These are phyloP conservation scores for Drosophila malerkotliana DNA, from an alignment of 1,140 invertebrate species.

Conservation along the genomic window DNA sequence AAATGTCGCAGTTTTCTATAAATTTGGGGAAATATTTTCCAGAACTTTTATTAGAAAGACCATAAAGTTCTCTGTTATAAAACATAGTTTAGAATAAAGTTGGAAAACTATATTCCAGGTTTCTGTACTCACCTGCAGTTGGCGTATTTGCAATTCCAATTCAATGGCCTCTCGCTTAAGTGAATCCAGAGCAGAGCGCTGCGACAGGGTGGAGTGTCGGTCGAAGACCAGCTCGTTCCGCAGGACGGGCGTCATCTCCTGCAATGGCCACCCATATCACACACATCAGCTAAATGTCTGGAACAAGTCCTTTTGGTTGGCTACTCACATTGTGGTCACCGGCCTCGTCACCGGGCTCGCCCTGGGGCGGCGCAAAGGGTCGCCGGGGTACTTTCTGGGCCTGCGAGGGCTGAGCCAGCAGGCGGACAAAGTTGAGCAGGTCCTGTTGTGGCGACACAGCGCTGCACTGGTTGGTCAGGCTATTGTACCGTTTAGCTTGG, in stretches of 20 bases:
- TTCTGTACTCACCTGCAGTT: constrained; percentile 86
- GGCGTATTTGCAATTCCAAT: constrained; percentile 93
- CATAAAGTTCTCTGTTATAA: no score
- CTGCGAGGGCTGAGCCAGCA: constrained; percentile 86
- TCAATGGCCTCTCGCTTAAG: constrained; percentile 92
- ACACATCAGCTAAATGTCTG: not conserved
- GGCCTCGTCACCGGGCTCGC: constrained; percentile 73
- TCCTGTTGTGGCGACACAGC: constrained; percentile 88
- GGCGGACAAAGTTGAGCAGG: constrained; percentile 89
- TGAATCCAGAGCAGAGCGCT: constrained; percentile 90
- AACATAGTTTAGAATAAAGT: no score
- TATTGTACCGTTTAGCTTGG: constrained; percentile 91
- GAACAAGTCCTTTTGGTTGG: not conserved
- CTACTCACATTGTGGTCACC: constrained; percentile 78
- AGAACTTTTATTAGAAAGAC: no score
- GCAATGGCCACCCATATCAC: constrained; percentile 26
- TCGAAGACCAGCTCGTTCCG: constrained; percentile 94
- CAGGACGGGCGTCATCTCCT: constrained; percentile 88
- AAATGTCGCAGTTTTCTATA: not conserved
- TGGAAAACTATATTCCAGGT: not conserved
- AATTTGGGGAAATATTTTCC: not conserved
- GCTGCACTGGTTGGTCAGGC: constrained; percentile 88
- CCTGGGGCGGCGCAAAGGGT: constrained; percentile 88
- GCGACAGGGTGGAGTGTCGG: constrained; percentile 89
- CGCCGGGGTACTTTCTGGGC: constrained; percentile 86